These are phyloP conservation scores for Drosophila elegans DNA, from an alignment of 1,140 invertebrate species.

Conservation along the genomic window DNA sequence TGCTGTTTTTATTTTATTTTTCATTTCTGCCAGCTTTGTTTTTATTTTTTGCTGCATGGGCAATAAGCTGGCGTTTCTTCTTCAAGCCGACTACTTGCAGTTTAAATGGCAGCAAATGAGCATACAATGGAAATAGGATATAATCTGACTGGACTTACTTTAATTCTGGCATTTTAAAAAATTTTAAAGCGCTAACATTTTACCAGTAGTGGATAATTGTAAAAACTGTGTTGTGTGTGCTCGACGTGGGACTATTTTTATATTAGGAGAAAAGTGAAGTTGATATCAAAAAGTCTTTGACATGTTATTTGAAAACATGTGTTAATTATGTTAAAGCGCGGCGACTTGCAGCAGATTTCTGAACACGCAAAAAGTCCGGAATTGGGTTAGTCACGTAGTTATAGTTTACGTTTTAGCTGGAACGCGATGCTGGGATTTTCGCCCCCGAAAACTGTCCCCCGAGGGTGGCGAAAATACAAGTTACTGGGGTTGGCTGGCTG, in stretches of 20 bases:
- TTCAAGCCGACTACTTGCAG: constrained; percentile 10
- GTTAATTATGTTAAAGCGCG: constrained; percentile 66
- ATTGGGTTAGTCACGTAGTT: constrained; percentile 75
- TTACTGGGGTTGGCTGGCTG: constrained; percentile 22
- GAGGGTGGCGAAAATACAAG: constrained; percentile 8
- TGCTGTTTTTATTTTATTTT: constrained; percentile 31
- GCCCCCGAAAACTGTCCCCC: constrained; percentile 31
- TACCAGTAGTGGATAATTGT: too few relatives aligned
- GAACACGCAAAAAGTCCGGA: constrained; percentile 18
- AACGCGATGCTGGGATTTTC: constrained; percentile 64
- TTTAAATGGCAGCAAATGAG: constrained; percentile 41
- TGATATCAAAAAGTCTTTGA: not conserved
- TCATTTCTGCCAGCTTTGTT: constrained; percentile 24
- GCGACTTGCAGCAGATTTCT: constrained; percentile 16
- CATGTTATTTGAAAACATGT: constrained; percentile 19
- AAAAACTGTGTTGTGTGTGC: not conserved
- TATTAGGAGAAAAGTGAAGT: not conserved
- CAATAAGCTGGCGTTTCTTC: constrained; percentile 38
- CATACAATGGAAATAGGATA: constrained; percentile 4
- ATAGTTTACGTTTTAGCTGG: constrained; percentile 61
- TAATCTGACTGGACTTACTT: constrained; percentile 5
- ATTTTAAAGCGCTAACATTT: too few relatives aligned
- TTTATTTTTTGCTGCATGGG: constrained; percentile 5
- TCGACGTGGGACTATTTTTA: not conserved
- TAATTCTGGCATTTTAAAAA: not conserved